Evolutionary conservation across 1,140 invertebrate genomes (phyloP), one percentile per base, ranked within the genome.

Genomic region (Wiebesia pumilae): DNA sequence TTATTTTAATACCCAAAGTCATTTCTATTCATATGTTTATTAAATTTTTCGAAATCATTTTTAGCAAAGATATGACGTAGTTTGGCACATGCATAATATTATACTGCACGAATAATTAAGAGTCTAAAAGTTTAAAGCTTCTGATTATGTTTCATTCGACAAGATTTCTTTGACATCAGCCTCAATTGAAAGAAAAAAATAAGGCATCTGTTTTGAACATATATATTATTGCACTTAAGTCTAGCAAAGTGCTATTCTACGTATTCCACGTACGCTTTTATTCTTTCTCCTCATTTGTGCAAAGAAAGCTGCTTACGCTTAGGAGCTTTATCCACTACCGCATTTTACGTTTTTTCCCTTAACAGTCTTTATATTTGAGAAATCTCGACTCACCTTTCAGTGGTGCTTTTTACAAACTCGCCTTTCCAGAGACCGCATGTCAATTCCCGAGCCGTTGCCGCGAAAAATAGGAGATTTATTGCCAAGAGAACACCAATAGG

Each of bases 361-460:
- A 62, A 35, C 80, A n/a, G 47, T 40, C 81, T 86, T 73, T 86
- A 73, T 78, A 35, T 73, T 82, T 79, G 24, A 79, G 43, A 75
- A 77, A 80, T 84, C 65, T 67, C 83, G 69, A 87, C 93, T 90
- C 94, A 97, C 95, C 97, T 96, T 94, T 97, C 97, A 0, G 96
- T 96, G n/a, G 96, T 97, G 51, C 96, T 97, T 93, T 97, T 97
- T 86, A 97, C 97, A 87, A 97, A 96, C 92, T 97, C 97, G 81
- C 96, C 95, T 90, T 97, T 97, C 97, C 97, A 98, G 14, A 97
- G 93, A 9, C 97, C 97, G 90, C 97, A 98, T 7, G 97, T 97
- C 84, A 98, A 94, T 94, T 97, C 97, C 83, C 97, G 95, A 16
- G 97, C 96, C 7, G 97, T 97, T 38, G 96, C 96, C 38, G 95